A percentile compares a stretch with the other conserved stretches of the same genome.
These are phyloP conservation scores for Pecten maximus DNA, from an alignment of 2,888 invertebrate genomes.

Conservation along the genomic window DNA sequence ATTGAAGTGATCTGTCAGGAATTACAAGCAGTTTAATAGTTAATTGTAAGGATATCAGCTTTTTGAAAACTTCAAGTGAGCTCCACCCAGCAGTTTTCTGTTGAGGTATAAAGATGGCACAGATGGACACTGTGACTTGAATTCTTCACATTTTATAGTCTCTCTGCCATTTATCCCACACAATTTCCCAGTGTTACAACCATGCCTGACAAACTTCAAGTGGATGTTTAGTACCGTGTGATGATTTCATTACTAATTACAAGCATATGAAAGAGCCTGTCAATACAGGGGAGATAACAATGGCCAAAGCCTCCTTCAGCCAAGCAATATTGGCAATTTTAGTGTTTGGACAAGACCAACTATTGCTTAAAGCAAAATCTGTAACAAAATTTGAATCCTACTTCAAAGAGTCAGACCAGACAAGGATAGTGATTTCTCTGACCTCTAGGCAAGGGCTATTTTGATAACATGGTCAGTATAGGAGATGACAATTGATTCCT, in stretches of 20 bases:
- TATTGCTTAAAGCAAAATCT: slow-evolving; percentile 9
- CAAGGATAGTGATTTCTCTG: not conserved
- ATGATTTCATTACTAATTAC: slow-evolving; percentile 16
- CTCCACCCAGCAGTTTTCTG: not conserved
- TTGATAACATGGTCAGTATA: not conserved
- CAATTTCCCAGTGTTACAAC: not conserved
- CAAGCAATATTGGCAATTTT: not conserved
- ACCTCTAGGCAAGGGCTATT: not conserved
- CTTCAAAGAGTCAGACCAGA: not conserved
- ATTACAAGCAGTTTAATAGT: not conserved
- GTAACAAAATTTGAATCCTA: not conserved
- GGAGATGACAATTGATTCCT: not conserved
- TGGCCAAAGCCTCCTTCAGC: not conserved
- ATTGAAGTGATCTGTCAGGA: not conserved
- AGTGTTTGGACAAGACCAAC: not conserved
- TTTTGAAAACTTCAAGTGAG: not conserved
- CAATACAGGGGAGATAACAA: slow-evolving; percentile 15
- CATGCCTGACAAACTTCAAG: slow-evolving; percentile 24
- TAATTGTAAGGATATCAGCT: not conserved
- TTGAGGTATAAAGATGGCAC: not conserved
- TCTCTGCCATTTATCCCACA: not conserved
- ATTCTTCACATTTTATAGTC: not conserved
- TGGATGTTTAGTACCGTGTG: slow-evolving; percentile 25
- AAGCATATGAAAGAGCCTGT: not conserved
- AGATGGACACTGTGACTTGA: not conserved